Percentiles rank a stretch among this genome's conserved stretches.
Conservation (phyloP, 2,113 vertebrate species). For the Pheucticus melanocephalus region DNA sequence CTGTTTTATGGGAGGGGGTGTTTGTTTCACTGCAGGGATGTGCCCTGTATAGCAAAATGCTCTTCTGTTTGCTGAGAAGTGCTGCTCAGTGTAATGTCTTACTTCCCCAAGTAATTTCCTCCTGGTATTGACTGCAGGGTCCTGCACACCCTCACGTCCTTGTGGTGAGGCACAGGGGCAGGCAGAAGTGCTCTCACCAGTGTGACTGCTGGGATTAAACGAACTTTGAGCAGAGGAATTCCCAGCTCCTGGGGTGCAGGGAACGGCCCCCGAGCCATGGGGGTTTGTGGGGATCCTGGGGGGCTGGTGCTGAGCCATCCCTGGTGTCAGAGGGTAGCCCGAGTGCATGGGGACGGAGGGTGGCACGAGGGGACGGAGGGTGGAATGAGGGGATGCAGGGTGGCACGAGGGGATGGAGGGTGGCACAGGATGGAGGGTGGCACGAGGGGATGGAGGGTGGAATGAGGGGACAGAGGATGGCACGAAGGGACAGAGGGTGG, state of each 20-base stretch:
- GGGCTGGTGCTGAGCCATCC: neutral
- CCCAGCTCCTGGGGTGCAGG: neutral
- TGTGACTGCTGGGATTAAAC: neutral
- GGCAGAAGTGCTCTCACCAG: neutral
- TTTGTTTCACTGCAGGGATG: neutral
- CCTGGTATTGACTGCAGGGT: neutral
- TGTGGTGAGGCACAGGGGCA: neutral
- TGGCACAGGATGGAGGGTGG: too few relatives aligned
- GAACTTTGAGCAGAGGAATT: rapidly evolving
- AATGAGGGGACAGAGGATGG: too few relatives aligned
- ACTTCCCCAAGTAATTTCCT: neutral
- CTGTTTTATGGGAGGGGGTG: neutral
- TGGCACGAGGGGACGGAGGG: too few relatives aligned
- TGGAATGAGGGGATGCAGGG: too few relatives aligned
- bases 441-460: too few relatives aligned
- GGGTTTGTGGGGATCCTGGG: neutral
- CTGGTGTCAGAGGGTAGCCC: neutral
- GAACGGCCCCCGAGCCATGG: neutral
- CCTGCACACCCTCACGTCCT: neutral
- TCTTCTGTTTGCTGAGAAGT: neutral
- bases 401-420: too few relatives aligned
- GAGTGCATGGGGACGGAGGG: neutral
- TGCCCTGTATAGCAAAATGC: neutral
- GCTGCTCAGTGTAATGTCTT: neutral
- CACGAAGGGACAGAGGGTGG: too few relatives aligned